These are phyloP conservation scores for Anomalospiza imberbis DNA, from an alignment of 2,797 vertebrate genomes.

Conservation along the genomic window DNA sequence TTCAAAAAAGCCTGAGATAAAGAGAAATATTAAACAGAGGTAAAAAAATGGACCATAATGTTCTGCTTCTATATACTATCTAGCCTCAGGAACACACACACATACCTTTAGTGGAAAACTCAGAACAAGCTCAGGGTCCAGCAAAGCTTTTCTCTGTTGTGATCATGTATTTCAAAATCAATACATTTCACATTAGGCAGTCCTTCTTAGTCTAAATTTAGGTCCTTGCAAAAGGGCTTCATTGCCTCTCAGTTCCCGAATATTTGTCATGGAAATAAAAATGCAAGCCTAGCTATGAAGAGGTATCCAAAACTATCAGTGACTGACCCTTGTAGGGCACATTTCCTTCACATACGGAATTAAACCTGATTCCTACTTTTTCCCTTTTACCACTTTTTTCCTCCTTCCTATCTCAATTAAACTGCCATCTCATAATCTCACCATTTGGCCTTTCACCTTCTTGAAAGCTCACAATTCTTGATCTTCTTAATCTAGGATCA, in stretches of 20 bases:
- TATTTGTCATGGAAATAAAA: background rate
- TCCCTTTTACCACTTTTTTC: background rate
- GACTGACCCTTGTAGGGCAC: background rate
- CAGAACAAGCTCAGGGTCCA: background rate
- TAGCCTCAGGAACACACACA: background rate
- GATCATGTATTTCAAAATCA: background rate
- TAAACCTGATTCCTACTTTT: background rate
- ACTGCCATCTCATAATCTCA: background rate
- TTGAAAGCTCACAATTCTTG: background rate
- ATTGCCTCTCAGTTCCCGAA: background rate
- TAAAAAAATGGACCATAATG: background rate
- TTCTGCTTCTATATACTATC: background rate
- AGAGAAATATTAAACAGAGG: background rate
- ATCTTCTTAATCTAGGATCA: slow-evolving; percentile 47
- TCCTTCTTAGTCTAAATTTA: background rate
- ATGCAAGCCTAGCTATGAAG: background rate
- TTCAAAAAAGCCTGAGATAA: background rate
- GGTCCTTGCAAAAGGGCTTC: background rate
- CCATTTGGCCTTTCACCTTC: slow-evolving; percentile 26
- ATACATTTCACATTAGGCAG: background rate
- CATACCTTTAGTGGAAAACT: background rate
- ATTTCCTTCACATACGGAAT: background rate
- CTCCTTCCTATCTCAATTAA: slow-evolving; percentile 14
- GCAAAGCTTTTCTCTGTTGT: background rate
- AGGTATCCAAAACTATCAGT: background rate